Percentiles rank a stretch among this genome's conserved stretches.
Evolutionary conservation across 2,888 invertebrate species (phyloP).

Genomic region (Anaspis maculata): DNA sequence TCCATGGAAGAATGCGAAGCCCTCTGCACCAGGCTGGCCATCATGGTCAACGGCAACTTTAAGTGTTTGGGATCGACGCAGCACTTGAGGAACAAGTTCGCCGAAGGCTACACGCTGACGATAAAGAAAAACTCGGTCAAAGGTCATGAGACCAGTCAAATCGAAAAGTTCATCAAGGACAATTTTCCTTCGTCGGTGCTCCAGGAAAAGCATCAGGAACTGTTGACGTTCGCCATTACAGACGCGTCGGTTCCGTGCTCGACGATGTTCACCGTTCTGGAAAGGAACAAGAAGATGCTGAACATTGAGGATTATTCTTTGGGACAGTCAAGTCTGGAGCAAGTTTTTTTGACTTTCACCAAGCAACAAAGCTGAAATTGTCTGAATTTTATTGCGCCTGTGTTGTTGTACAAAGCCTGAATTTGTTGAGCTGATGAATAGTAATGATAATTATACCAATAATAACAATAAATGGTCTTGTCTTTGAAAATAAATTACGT

Average conservation of each 20-base stretch:
- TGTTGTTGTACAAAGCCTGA: no score
- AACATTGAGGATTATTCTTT: constrained; percentile 74
- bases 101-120: constrained; percentile 47
- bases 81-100: constrained; percentile 73
- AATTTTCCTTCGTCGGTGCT: constrained; percentile 32
- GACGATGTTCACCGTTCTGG: constrained; percentile 68
- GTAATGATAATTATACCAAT: no score
- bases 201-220: constrained; percentile 63
- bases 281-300: constrained; percentile 40
- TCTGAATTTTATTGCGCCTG: no score
- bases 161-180: constrained; percentile 29
- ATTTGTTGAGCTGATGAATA: no score
- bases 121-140: constrained; percentile 27
- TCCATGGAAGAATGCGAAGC: constrained; percentile 87
- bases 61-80: constrained; percentile 74
- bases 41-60: constrained; percentile 81
- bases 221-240: constrained; percentile 62
- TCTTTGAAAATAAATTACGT: no score
- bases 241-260: constrained; percentile 60
- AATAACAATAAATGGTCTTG: no score
- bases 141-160: constrained; percentile 10
- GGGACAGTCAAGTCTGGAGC: constrained; percentile 75
- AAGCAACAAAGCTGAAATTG: constrained; percentile 40
- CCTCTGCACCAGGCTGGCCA: constrained; percentile 68
- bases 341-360: constrained; percentile 65